Base-by-base conservation (phyloP, 2,113 vertebrate species). In the Coptodon rendalli region DNA sequence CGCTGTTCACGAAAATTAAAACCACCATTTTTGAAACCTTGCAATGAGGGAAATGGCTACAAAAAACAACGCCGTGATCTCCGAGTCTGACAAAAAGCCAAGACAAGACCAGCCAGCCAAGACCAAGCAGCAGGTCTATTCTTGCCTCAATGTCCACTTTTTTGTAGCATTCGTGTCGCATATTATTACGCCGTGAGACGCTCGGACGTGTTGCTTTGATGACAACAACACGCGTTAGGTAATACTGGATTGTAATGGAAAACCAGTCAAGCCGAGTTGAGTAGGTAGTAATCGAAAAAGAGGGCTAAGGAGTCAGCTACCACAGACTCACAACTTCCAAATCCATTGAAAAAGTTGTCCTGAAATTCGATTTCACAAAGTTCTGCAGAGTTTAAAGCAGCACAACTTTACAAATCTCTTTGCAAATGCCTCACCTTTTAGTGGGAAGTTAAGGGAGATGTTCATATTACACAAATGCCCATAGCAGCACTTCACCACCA, bases 401-500 rank as follows among this genome's bases (percentile, higher is more conserved):
- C 9, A 50, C 43, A 52, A 52, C 19, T 34, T 52, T 19, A n/a
- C 27, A 8, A 29, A 29, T 57, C 5, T 76, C 5, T 78, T 45
- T 24, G 53, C 54, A 61, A 48, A 63, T 11, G 16, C 9, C 11
- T 96, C 94, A 98, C 98, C 98, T 97, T 97, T 97, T 2, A 94
- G 94, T 9, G 95, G 97, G 71, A 97, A 88, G 92, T 97, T 97
- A 1, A 97, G 95, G 0, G 98, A 97, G 90, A 97, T 93, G 84
- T 99, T 99, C 95, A 96, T 95, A 95, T 99, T 99, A 87, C 98
- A 99, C 95, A 99, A 96, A 92, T 98, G 93, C 1, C 97, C 98
- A 19, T 96, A 95, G 94, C 99, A 99, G 97, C 98, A 99, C 85
- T 98, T 96, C 24, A 99, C 96, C 6, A 96, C 96, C 87, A 98